phyloP scores from a whole-genome alignment of 2,797 vertebrate genomes.

The Brachyalestes nurse region DNA sequence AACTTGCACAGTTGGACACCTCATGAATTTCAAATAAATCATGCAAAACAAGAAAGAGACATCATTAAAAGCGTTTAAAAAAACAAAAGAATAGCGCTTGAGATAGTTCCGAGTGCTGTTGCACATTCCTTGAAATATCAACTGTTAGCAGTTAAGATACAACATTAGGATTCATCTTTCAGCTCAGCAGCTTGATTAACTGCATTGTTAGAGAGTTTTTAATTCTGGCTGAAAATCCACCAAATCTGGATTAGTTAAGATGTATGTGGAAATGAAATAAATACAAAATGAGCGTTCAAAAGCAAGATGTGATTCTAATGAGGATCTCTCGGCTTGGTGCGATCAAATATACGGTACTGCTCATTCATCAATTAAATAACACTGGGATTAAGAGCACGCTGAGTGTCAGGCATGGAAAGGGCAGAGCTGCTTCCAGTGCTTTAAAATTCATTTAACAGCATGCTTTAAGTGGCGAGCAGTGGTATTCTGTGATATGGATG shows the following conservation, averaged over 20 bases:
- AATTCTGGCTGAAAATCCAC: conserved; percentile 16
- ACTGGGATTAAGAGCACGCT: conserved; percentile 6
- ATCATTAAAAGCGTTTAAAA: conserved; percentile 74
- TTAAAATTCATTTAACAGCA: conserved; percentile 18
- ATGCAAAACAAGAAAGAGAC: conserved; percentile 78
- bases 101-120: conserved; percentile 1
- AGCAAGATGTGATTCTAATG: conserved; percentile 3
- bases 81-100: conserved; percentile 14
- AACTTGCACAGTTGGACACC: conserved; percentile 77
- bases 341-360: conserved; percentile 27
- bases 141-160: conserved; percentile 20
- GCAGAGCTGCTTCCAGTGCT: conserved; percentile 2
- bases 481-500: background rate
- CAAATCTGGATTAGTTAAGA: conserved; percentile 36
- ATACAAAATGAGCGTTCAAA: conserved; percentile 29
- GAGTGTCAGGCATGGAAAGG: background rate
- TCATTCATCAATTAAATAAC: conserved; percentile 34
- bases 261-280: conserved; percentile 29
- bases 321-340: conserved; percentile 1
- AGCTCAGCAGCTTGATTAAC: conserved; percentile 26
- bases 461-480: background rate
- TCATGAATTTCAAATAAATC: conserved; percentile 83
- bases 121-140: conserved; percentile 5
- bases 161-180: conserved; percentile 53
- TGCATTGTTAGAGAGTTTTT: conserved; percentile 21